Evolutionary conservation across 2,113 vertebrate genomes (phyloP).

Genomic region (Laticauda laticaudata): DNA sequence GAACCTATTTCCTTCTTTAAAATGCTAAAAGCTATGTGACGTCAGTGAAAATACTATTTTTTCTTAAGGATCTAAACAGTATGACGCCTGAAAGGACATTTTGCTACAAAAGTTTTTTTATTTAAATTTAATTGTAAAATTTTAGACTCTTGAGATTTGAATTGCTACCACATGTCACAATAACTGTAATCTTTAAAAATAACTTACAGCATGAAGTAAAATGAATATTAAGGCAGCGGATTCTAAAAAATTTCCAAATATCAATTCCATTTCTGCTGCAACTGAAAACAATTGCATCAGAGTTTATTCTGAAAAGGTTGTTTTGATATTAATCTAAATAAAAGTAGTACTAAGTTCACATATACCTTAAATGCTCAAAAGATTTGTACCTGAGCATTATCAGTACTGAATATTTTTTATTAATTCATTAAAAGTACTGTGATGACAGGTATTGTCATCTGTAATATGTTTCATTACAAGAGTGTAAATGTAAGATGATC

Average conservation of each 20-base stretch:
- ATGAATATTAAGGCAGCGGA: background rate
- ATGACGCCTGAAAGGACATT: background rate
- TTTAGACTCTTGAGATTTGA: background rate
- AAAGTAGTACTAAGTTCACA: background rate
- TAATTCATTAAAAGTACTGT: background rate
- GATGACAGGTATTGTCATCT: background rate
- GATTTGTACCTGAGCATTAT: background rate
- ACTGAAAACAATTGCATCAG: background rate
- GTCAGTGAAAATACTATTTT: conserved; percentile 12
- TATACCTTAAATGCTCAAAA: background rate
- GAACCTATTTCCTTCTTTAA: conserved; percentile 2
- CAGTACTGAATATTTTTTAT: background rate
- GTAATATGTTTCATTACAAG: background rate
- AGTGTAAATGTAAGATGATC: background rate
- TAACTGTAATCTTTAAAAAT: background rate
- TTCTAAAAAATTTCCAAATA: background rate
- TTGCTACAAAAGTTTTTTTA: background rate
- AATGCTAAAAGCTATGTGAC: background rate
- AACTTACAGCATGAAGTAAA: background rate
- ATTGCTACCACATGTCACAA: background rate
- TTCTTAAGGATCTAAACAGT: background rate
- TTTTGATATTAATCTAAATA: background rate
- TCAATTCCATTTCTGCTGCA: background rate
- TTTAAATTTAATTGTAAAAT: conserved; percentile 5
- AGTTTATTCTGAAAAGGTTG: background rate